These are phyloP conservation scores for Achatina immaculata DNA, from an alignment of 1,140 invertebrate species.

Conservation along the genomic window DNA sequence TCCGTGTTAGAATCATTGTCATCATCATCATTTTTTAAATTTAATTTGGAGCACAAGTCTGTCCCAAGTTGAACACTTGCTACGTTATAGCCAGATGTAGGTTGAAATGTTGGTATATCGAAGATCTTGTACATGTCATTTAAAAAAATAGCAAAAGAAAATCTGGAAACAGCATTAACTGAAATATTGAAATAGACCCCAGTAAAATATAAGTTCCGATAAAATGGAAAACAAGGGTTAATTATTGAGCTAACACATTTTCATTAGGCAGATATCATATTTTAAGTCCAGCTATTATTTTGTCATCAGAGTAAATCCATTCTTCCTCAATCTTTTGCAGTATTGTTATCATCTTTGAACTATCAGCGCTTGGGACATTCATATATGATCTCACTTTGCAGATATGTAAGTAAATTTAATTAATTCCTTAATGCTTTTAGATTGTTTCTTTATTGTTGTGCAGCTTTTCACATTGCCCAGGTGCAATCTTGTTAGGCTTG, in stretches of 20 bases:
- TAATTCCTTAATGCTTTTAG: background rate
- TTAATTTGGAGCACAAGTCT: background rate
- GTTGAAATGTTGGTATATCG: too few species aligned
- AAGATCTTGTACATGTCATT: too few species aligned
- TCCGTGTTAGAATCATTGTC: background rate
- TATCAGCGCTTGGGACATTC: slow-evolving; percentile 73
- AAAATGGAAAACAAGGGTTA: too few species aligned
- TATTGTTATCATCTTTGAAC: slow-evolving; percentile 73
- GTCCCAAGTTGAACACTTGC: too few species aligned
- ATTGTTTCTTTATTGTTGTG: background rate
- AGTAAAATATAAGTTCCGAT: too few species aligned
- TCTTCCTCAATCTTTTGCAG: slow-evolving; percentile 57
- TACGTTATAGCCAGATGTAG: too few species aligned
- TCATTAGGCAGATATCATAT: too few species aligned
- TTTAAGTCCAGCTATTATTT: background rate
- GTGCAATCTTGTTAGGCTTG: too few species aligned
- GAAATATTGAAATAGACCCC: too few species aligned
- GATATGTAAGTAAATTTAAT: slow-evolving; percentile 68
- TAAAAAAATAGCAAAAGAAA: too few species aligned
- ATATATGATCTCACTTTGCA: slow-evolving; percentile 73
- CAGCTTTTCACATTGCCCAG: background rate
- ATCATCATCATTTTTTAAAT: background rate
- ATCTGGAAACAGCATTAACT: too few species aligned
- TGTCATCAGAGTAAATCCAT: background rate
- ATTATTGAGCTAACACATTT: too few species aligned